Conservation (phyloP, 2,797 vertebrate species). For the Lindbergichthys nudifrons region DNA sequence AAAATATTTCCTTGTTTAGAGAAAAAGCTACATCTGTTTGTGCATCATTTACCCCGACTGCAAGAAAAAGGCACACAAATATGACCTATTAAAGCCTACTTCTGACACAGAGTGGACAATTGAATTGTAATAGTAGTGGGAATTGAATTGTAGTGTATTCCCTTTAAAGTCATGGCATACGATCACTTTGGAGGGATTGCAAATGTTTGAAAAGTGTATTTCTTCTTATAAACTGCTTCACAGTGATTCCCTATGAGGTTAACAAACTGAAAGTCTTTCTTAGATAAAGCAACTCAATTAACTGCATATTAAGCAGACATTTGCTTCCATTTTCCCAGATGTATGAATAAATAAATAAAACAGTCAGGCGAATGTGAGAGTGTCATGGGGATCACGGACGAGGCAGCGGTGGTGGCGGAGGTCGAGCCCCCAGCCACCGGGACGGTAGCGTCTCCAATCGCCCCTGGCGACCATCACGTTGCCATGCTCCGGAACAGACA, state of each 20-base stretch:
- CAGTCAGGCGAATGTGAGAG: slow-evolving; percentile 51
- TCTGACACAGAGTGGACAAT: slow-evolving; percentile 42
- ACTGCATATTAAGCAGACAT: slow-evolving; percentile 34
- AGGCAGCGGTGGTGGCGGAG: slow-evolving; percentile 68
- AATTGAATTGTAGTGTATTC: slow-evolving; percentile 2
- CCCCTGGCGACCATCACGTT: slow-evolving; percentile 86
- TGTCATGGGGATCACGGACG: slow-evolving; percentile 71
- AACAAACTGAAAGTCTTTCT: slow-evolving; percentile 35
- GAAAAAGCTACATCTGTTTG: slow-evolving; percentile 86
- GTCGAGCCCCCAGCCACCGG: slow-evolving; percentile 80
- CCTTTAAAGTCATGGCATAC: neutral
- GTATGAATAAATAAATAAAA: slow-evolving; percentile 80
- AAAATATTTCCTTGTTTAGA: slow-evolving; percentile 87
- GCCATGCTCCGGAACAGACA: slow-evolving; percentile 85
- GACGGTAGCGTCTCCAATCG: slow-evolving; percentile 79
- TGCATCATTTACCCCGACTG: slow-evolving; percentile 74
- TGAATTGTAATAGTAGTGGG: neutral
- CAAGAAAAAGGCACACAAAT: slow-evolving; percentile 71
- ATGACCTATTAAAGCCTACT: slow-evolving; percentile 63
- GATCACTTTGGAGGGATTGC: neutral
- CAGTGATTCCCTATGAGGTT: neutral
- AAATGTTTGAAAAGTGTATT: neutral
- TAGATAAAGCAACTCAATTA: slow-evolving; percentile 29
- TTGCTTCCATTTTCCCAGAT: slow-evolving; percentile 46
- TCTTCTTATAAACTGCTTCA: neutral